A percentile compares a stretch with the other conserved stretches of the same genome.
Evolutionary conservation across 2,888 invertebrate genomes (phyloP).

Genomic region (Drosophila bunnanda): DNA sequence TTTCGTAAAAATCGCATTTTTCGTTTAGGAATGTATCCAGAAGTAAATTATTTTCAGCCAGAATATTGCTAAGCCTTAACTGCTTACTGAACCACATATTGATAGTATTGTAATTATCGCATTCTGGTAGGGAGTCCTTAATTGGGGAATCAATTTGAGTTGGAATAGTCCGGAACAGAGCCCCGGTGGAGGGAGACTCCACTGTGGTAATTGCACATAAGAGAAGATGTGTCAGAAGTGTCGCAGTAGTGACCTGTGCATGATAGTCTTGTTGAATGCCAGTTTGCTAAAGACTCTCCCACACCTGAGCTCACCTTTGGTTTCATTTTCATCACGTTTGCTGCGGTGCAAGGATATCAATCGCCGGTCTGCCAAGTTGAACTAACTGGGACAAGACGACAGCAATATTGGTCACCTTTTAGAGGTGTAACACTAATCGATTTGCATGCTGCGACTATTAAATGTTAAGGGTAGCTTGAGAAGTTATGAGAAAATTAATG

Average conservation of each 20-base stretch:
- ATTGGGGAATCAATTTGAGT: not conserved
- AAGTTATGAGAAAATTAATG: not conserved
- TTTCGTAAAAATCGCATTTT: not conserved
- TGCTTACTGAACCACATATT: constrained; percentile 9
- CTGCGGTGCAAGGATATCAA: constrained; percentile 41
- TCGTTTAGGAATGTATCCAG: not conserved
- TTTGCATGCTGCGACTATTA: constrained; percentile 47
- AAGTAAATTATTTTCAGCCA: not conserved
- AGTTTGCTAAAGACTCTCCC: too few species aligned
- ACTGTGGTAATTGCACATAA: constrained; percentile 5
- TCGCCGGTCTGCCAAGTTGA: constrained; percentile 18
- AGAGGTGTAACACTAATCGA: constrained; percentile 41
- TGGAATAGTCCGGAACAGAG: not conserved
- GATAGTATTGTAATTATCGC: not conserved
- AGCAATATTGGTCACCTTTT: constrained; percentile 1
- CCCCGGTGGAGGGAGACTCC: not conserved
- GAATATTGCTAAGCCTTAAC: not conserved
- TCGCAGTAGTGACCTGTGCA: constrained; percentile 4
- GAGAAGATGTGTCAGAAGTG: constrained; percentile 1
- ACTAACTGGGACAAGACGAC: constrained; percentile 40
- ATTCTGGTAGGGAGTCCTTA: not conserved
- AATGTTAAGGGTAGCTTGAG: not conserved
- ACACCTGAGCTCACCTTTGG: constrained; percentile 40
- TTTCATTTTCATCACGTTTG: constrained; percentile 32
- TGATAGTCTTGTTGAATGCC: constrained; percentile 4